These are phyloP conservation scores for Scelioninae gen. 2 DNA, from an alignment of 2,888 invertebrate species.

Conservation along the genomic window DNA sequence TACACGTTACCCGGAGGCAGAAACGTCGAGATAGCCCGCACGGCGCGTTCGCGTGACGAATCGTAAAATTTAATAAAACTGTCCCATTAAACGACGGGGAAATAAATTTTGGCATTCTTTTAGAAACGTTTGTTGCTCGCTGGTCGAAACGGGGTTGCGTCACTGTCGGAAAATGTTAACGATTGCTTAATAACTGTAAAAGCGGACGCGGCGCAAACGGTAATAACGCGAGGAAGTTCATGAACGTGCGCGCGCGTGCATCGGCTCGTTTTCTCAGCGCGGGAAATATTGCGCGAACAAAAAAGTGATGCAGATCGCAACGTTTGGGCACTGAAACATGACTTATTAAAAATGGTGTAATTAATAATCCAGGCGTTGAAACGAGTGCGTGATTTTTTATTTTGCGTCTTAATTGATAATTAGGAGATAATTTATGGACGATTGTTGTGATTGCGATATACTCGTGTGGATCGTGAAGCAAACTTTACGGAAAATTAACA, in stretches of 20 bases:
- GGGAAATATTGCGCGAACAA: slow-evolving; percentile 53
- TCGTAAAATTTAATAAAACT: slow-evolving; percentile 13
- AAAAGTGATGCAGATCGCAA: slow-evolving; percentile 47
- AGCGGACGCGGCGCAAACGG: slow-evolving; percentile 33
- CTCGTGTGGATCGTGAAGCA: no score
- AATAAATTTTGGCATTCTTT: slow-evolving; percentile 20
- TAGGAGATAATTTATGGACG: no score
- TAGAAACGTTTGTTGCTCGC: neutral
- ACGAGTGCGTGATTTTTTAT: slow-evolving; percentile 3
- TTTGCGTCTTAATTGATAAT: neutral
- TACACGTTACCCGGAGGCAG: neutral
- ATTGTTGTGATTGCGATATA: no score
- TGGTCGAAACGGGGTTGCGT: slow-evolving; percentile 14
- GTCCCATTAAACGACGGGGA: slow-evolving; percentile 5
- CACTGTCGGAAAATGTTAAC: slow-evolving; percentile 32
- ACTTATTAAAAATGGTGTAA: slow-evolving; percentile 43
- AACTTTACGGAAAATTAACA: no score
- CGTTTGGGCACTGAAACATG: slow-evolving; percentile 46
- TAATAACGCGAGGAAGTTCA: slow-evolving; percentile 49
- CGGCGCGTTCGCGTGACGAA: neutral
- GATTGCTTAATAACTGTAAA: slow-evolving; percentile 59
- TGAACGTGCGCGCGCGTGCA: slow-evolving; percentile 34
- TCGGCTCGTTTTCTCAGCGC: slow-evolving; percentile 43
- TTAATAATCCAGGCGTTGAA: slow-evolving; percentile 29
- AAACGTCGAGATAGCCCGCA: neutral